phyloP scores from a whole-genome alignment of 2,113 vertebrate species.

The Oryzias celebensis region DNA sequence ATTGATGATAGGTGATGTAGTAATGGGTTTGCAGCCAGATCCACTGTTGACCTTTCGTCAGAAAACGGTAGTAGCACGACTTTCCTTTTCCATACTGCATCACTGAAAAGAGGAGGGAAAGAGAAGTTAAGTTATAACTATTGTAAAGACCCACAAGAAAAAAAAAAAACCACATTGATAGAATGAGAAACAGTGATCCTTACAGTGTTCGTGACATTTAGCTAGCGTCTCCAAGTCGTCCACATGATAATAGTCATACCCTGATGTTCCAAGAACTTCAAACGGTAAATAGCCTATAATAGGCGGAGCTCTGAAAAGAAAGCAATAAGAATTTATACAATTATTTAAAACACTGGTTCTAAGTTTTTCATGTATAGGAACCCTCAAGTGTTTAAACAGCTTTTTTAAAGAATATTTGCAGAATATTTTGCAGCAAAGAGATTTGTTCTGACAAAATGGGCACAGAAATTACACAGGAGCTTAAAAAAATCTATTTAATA shows the following conservation, averaged over 20 bases:
- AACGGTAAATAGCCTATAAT: constrained; percentile 99
- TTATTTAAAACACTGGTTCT: too few species aligned
- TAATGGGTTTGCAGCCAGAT: constrained; percentile 99
- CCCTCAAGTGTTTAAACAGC: too few species aligned
- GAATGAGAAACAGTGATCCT: constrained; percentile 75
- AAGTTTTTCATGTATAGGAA: too few species aligned
- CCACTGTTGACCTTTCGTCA: constrained; percentile 99
- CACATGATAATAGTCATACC: constrained; percentile 99
- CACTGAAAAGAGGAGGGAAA: constrained; percentile 73
- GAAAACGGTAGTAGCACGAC: constrained; percentile 97
- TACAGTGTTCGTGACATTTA: constrained; percentile 97
- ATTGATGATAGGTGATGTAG: constrained; percentile 98
- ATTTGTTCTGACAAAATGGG: too few species aligned
- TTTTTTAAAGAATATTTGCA: too few species aligned
- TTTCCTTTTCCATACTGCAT: constrained; percentile 99
- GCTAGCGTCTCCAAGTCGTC: constrained; percentile 97
- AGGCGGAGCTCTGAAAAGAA: constrained; percentile 87
- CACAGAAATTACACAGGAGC: background rate
- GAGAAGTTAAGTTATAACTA: constrained; percentile 1
- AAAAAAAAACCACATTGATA: background rate
- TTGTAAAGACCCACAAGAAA: background rate
- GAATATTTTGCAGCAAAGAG: too few species aligned
- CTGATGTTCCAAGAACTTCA: constrained; percentile 97
- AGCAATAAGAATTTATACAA: background rate
- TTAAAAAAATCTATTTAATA: background rate